Percentiles rank a stretch among this genome's conserved stretches.
Conservation (phyloP, 2,888 invertebrate species). For the Sinotaia quadrata region DNA sequence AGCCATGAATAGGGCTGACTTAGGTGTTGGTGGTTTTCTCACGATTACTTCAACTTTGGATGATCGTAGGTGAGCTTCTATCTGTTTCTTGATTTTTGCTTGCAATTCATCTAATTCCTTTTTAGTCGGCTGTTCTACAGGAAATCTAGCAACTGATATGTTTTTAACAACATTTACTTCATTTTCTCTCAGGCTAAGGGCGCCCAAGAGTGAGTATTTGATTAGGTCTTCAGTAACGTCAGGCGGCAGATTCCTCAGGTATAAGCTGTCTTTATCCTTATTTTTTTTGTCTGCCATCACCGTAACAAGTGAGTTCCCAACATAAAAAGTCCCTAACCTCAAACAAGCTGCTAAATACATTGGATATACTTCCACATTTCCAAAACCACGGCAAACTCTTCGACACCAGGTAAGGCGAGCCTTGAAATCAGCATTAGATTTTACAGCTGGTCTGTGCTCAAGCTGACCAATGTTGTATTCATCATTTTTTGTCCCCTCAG, state of each 20-base stretch:
- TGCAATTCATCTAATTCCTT: not conserved
- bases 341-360: not conserved
- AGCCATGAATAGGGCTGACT: not conserved
- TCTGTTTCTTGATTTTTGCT: not conserved
- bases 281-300: conserved; percentile 2
- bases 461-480: conserved; percentile 40
- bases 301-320: not conserved
- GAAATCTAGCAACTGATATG: not conserved
- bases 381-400: conserved; percentile 43
- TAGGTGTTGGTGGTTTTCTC: not conserved
- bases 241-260: not conserved
- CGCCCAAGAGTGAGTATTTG: conserved; percentile 4
- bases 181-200: not conserved
- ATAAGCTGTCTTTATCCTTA: conserved; percentile 5
- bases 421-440: conserved; percentile 37
- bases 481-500: conserved; percentile 30
- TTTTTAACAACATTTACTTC: not conserved
- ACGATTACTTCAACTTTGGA: conserved; percentile 6
- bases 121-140: conserved; percentile 1
- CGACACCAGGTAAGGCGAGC: conserved; percentile 53
- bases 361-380: conserved; percentile 5
- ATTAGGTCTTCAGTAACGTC: conserved; percentile 4
- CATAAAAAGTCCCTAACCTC: not conserved
- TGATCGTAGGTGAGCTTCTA: not conserved
- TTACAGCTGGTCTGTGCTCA: conserved; percentile 20